Base-by-base conservation (phyloP, 1,140 invertebrate genomes). In the Chrysomallon squamiferum region DNA sequence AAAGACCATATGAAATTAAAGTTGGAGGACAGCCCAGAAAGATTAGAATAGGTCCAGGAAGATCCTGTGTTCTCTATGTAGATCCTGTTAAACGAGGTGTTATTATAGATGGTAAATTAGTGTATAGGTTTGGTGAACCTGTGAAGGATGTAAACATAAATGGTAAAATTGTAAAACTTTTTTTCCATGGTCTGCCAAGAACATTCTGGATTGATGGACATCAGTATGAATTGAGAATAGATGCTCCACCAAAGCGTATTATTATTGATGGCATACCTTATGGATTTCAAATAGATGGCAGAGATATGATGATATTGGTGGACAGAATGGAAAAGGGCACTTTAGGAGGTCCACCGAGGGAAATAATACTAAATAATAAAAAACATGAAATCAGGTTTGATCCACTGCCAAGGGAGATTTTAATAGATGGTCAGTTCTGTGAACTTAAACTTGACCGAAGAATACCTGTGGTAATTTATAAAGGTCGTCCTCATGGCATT, bases 371-470 rank as follows among this genome's bases (percentile, higher is more conserved):
- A 45, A 75, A 73, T 56, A 72, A 71, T 38, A 57, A 68, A 47
- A 52, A 68, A 18, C 76, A 78, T 71, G 77, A 83, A 60, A 64
- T 84, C 5, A 50, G 74, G n/a, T 85, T 84, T 76, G 77, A 84
- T 49, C 73, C 78, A n/a, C 82, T 79, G 27, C 76, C 78, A n/a
- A 67, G 77, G 38, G 64, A 74, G 43, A 95, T 96, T 30, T 90
- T 91, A 43, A 95, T 97, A 60, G 94, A 96, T 80, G 90, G 91
- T 3, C 84, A 91, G 32, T 89, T 91, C 0, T 88, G 93, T 74
- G 93, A 95, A 81, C 92, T 97, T 49, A 88, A 94, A 49, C 93
- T 93, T 73, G 95, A 96, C 72, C 92, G 91, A 25, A 90, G 92
- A 41, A 92, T 91, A 2, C 94, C 94, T 1, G 88, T 96, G 22